Conservation (phyloP, 2,888 invertebrate genomes). For the Graphium colonna region DNA sequence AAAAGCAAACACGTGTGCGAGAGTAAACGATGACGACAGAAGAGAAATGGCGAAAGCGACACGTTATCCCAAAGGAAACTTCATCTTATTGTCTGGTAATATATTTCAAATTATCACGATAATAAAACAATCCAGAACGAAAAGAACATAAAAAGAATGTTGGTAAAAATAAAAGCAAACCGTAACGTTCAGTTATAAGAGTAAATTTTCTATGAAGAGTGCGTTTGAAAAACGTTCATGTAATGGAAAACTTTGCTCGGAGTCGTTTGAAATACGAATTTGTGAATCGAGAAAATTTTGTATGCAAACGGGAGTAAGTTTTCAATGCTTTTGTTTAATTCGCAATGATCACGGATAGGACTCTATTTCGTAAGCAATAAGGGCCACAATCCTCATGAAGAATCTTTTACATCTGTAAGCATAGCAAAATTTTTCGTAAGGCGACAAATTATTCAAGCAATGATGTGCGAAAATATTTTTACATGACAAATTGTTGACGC, state of each 20-base stretch:
- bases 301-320: constrained; percentile 31
- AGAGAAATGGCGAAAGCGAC: constrained; percentile 28
- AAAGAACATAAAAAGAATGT: background rate
- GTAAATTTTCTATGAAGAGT: background rate
- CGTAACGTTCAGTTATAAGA: background rate
- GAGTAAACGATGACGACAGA: constrained; percentile 34
- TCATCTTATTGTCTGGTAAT: background rate
- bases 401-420: constrained; percentile 22
- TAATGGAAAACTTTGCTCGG: constrained; percentile 28
- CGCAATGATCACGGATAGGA: background rate
- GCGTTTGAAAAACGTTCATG: background rate
- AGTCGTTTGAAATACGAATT: constrained; percentile 36
- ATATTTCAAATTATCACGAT: constrained; percentile 2
- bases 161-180: constrained; percentile 1
- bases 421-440: constrained; percentile 27
- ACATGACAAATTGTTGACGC: constrained; percentile 30
- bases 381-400: background rate
- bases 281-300: constrained; percentile 36
- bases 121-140: background rate
- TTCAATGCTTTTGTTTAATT: constrained; percentile 4
- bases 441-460: constrained; percentile 45
- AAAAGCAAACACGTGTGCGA: constrained; percentile 59
- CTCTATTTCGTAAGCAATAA: background rate
- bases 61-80: background rate
- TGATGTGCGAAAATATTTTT: constrained; percentile 46